Base-by-base conservation (phyloP, 2,113 vertebrate genomes). In the Macrotus californicus region DNA sequence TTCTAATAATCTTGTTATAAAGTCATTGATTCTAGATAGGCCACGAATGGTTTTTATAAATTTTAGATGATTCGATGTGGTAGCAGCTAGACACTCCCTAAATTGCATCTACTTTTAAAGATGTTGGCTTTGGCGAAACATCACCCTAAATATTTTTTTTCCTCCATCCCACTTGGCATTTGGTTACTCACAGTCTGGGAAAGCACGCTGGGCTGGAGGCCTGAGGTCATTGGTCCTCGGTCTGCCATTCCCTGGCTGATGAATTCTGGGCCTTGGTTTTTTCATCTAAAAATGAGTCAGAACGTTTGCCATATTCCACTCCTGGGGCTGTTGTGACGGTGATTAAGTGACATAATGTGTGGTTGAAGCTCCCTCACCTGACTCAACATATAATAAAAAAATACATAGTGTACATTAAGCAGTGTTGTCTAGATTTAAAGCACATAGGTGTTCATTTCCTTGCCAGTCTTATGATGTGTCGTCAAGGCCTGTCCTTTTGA, bases 381-480 rank as follows among this genome's bases (percentile, higher is more conserved):
- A 50, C 43, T 75, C 0, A 0, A 4, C 14, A 21, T 9, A 19
- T 7, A 13, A 24, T 77, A 52, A 19, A 80, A 56, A 83, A 48
- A 41, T 15, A 3, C 39, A 0, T 3, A 31, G 26, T 0, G 0
- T 4, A 19, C 46, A 48, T 8, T 19, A 22, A 10, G 18, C 64
- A 64, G 36, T 48, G 89, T 67, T 50, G 10, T 61, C 87, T 86
- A 24, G 29, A 73, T 36, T 72, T 70, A 24, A 54, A 86, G 43
- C 19, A 4, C 10, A 1, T n/a, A 36, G 9, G 41, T 11, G 1
- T 61, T 67, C 24, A 50, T 43, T 34, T 41, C 29, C 69, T 39
- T 70, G 80, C 26, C 34, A 6, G 0, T 41, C 19, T 66, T 50
- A 61, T 52, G 19, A 14, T 24, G 3, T 10, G 4, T 5, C 41